Percentiles rank a stretch among this genome's conserved stretches.
Evolutionary conservation across 1,140 invertebrate species (phyloP).

Genomic region (Delia radicum): DNA sequence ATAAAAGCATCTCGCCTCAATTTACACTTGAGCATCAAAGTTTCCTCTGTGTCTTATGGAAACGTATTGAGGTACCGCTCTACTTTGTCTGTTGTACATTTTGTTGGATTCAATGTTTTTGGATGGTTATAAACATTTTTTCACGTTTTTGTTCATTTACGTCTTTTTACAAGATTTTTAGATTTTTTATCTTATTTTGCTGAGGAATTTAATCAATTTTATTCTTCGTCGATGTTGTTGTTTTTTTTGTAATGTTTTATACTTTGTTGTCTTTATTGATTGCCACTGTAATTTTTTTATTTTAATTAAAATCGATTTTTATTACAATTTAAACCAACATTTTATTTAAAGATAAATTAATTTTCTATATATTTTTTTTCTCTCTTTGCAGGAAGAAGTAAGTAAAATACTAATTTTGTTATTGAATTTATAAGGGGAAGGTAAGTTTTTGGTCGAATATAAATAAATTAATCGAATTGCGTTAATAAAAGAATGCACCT

Average conservation of each 20-base stretch:
- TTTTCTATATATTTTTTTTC: conserved; percentile 37
- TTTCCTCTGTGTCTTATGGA: no score
- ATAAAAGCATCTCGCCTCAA: neutral
- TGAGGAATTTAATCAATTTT: conserved; percentile 54
- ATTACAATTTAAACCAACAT: neutral
- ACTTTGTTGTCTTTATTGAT: conserved; percentile 44
- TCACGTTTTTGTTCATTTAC: conserved; percentile 3
- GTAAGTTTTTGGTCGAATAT: no score
- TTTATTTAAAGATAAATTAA: conserved; percentile 46
- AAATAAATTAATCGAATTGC: no score
- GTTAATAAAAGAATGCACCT: no score
- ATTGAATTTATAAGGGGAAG: neutral
- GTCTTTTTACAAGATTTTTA: conserved; percentile 25
- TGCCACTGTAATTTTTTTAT: conserved; percentile 29
- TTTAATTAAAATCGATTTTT: conserved; percentile 21
- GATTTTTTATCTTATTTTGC: neutral
- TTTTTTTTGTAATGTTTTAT: neutral
- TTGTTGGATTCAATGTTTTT: neutral
- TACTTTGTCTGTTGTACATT: neutral
- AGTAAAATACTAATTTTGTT: conserved; percentile 33
- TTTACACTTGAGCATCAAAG: neutral
- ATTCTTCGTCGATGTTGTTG: neutral
- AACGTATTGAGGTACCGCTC: no score
- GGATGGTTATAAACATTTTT: conserved; percentile 5
- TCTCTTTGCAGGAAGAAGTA: conserved; percentile 55